phyloP scores from a whole-genome alignment of 1,140 invertebrate genomes.

The Schlechtendalia chinensis region DNA sequence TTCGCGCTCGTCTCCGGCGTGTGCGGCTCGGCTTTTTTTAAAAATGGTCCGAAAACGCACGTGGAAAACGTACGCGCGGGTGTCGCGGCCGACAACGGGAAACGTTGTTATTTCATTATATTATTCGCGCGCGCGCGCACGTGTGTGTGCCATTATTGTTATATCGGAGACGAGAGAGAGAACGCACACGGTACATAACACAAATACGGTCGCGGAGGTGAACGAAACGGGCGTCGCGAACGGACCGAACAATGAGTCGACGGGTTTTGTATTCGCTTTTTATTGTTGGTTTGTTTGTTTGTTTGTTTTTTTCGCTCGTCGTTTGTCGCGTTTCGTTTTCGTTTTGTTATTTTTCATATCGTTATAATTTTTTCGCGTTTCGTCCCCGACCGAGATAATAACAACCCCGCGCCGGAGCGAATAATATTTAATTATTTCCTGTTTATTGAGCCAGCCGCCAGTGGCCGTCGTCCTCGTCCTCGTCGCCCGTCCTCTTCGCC shows the following conservation, averaged over 20 bases:
- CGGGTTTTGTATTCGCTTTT: neutral
- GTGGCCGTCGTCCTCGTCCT: neutral
- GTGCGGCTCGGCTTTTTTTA: no score
- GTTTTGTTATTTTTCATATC: constrained; percentile 2
- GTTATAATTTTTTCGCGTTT: constrained; percentile 39
- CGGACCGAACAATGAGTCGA: neutral
- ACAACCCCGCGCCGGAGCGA: neutral
- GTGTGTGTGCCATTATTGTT: constrained; percentile 3
- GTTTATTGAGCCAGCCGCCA: constrained; percentile 18
- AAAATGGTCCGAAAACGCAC: no score
- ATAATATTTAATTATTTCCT: constrained; percentile 49
- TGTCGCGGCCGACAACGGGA: constrained; percentile 9
- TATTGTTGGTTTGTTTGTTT: neutral
- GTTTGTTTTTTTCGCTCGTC: neutral
- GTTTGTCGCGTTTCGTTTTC: constrained; percentile 1
- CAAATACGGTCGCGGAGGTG: neutral
- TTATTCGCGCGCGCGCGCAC: neutral
- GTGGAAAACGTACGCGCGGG: neutral
- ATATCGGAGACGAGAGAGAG: neutral
- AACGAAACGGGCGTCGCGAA: constrained; percentile 7
- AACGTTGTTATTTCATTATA: constrained; percentile 12
- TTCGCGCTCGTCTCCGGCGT: no score
- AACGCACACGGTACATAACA: neutral
- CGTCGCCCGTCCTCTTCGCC: no score
- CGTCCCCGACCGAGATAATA: constrained; percentile 39